Base-by-base conservation (phyloP, 2,888 invertebrate genomes). In the Drosophila testacea region DNA sequence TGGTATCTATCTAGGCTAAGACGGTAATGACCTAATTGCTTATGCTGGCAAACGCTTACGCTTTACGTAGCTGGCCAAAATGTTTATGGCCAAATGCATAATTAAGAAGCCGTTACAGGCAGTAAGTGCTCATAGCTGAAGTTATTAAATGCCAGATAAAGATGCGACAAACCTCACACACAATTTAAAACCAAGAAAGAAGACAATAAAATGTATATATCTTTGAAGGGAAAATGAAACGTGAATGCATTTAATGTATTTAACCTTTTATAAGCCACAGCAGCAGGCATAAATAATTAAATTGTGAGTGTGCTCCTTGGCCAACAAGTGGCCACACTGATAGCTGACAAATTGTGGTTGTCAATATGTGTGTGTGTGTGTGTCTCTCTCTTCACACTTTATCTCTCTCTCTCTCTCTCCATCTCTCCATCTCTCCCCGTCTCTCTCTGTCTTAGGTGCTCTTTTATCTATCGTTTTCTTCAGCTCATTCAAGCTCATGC, bases 11-110 rank as follows among this genome's bases (percentile, higher is more conserved):
- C 28, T 52, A n/a, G 28, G 28, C 52, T 39, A 28, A 13, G 38
- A 34, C 32, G 88, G 71, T 83, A 88, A 83, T 83, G 83, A 85
- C 88, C 88, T 69, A 83, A 73, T 83, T 83, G 81, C 54, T 57
- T 70, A 55, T 54, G 72, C 61, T 55, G 66, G 46, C 57, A 42
- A 69, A 67, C 69, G 60, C 56, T 61, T 64, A 67, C 69, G 60
- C 56, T 61, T 64, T 74, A 56, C 39, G 69, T 47, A 55, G 48
- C 34, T 69, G 59, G 52, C 67, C 70, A 80, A 76, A 73, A 66
- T 73, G 74, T 86, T 84, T 76, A 81, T 70, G 84, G 73, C 16
- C 56, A 73, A 69, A 77, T 85, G 71, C 77, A 88, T 83, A 88
- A 83, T 83, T 83, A 85, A 83, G 79, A 62, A 41, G 67, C 67